Evolutionary conservation across 2,113 vertebrate genomes (phyloP), one percentile per base, ranked within the genome.

Genomic region (Lathamus discolor): DNA sequence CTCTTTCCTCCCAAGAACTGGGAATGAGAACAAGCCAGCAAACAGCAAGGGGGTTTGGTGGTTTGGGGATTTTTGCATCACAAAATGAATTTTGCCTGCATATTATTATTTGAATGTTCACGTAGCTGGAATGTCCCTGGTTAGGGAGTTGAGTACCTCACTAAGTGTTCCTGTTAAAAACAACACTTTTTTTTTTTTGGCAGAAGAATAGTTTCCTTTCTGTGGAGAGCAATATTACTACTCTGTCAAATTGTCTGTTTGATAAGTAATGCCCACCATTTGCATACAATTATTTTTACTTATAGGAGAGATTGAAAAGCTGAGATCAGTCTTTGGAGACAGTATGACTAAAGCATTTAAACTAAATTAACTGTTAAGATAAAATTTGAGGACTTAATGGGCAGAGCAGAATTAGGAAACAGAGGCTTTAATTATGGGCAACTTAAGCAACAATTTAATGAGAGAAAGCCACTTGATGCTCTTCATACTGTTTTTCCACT

Each of bases 401-500:
- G 16, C 43, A 86, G 82, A 67, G 68, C 64, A 93, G 70, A 85
- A 85, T 81, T 78, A 59, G 37, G 70, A 94, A 93, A 77, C 44
- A 48, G 4, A 55, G 33, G 24, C n/a, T 92, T 94, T 93, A 92
- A 90, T 86, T 86, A 90, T 15, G 54, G 7, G 31, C 27, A 63
- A 88, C 43, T 94, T 85, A 70, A 68, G 59, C n/a, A 67, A 80
- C 25, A 61, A 84, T 46, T 63, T 89, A 64, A 82, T 28, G 52
- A 61, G n/a, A 82, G 80, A 16, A 55, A 80, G 25, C n/a, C 20
- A 13, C n/a, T 88, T 52, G n/a, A 46, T 66, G 41, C 48, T 84
- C 75, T 29, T 33, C 33, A 41, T 69, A 48, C 52, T 74, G 51
- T 75, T 95, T 90, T 64, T 78, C 41, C 33, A 86, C 39, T 11